Percentiles rank a stretch among this genome's conserved stretches.
phyloP scores from a whole-genome alignment of 2,888 invertebrate genomes.

The Dascillus cervinus region DNA sequence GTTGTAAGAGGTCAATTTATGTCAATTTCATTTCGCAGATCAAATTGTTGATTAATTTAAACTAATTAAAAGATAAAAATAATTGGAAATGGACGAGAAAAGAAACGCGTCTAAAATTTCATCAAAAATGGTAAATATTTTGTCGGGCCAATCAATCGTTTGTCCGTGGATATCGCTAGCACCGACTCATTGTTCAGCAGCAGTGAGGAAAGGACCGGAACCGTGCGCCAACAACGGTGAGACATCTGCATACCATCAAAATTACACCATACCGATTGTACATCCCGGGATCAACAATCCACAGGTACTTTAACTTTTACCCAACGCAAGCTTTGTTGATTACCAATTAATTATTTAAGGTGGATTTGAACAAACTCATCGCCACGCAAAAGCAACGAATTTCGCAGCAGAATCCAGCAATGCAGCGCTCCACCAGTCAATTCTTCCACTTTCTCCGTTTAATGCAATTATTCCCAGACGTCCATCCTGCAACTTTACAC shows the following conservation, averaged over 20 bases:
- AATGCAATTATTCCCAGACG: slow-evolving; percentile 40
- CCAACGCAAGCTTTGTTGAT: no score
- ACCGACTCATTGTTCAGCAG: slow-evolving; percentile 10
- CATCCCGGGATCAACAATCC: background rate
- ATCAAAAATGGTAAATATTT: slow-evolving; percentile 8
- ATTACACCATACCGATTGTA: slow-evolving; percentile 1
- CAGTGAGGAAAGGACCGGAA: slow-evolving; percentile 1
- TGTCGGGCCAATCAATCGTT: slow-evolving; percentile 12
- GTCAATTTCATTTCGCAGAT: no score
- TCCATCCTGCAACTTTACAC: slow-evolving; percentile 40
- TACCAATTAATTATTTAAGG: no score
- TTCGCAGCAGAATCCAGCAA: slow-evolving; percentile 10
- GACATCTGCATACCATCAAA: background rate
- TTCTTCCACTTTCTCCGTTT: slow-evolving; percentile 39
- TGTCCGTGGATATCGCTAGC: slow-evolving; percentile 20
- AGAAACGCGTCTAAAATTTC: slow-evolving; percentile 3
- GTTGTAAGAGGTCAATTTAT: no score
- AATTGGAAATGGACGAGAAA: no score
- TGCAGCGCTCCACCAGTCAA: slow-evolving; percentile 33
- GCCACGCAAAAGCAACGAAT: no score
- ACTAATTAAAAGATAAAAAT: no score
- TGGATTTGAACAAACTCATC: no score
- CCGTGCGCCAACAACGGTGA: background rate
- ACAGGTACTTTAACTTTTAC: slow-evolving; percentile 1
- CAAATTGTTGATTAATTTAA: no score